Base-by-base conservation (phyloP, 2,113 vertebrate genomes). In the Myocastor coypus region DNA sequence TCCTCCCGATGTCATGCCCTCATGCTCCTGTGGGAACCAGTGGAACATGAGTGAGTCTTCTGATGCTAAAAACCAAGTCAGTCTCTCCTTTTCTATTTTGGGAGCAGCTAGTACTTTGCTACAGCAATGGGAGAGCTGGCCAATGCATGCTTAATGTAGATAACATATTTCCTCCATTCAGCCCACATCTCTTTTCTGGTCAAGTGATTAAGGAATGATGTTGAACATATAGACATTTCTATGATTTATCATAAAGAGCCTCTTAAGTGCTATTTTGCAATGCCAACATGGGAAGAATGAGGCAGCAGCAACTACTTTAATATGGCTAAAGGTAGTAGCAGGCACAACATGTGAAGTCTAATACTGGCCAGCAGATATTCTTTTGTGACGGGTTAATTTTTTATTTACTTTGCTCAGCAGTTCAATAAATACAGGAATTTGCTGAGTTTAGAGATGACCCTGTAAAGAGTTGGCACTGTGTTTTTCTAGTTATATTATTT, bases 141-240 rank as follows among this genome's bases (percentile, higher is more conserved):
- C 22, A 75, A 30, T 46, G 14, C 26, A 46, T 46, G 22, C 83
- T 89, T n/a, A 50, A 28, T 96, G 89, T 68, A 80, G 89, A 8
- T 92, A 94, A 81, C 0, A 0, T 89, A 82, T 85, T 81, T 78
- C 82, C 92, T 87, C 81, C 89, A 73, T 78, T 96, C 96, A 96
- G 98, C 57, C 59, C 88, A 78, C 0, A 0, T 7, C 80, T 55
- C 88, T 90, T 8, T 92, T 97, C 3, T 10, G 42, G 68, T 94
- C 89, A 68, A 96, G 88, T 84, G 92, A 96, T 94, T 68, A 95
- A 94, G 10, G 84, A 93, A 97, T 69, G 57, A 61, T 57, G 86
- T 68, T 91, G 95, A 95, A 85, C 97, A 96, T 55, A 61, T 0
- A 93, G 83, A 80, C 64, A 32, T 89, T 3, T 4, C 92, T 97